phyloP scores from a whole-genome alignment of 2,113 vertebrate genomes.

The Ophthalmolycus amberensis region DNA sequence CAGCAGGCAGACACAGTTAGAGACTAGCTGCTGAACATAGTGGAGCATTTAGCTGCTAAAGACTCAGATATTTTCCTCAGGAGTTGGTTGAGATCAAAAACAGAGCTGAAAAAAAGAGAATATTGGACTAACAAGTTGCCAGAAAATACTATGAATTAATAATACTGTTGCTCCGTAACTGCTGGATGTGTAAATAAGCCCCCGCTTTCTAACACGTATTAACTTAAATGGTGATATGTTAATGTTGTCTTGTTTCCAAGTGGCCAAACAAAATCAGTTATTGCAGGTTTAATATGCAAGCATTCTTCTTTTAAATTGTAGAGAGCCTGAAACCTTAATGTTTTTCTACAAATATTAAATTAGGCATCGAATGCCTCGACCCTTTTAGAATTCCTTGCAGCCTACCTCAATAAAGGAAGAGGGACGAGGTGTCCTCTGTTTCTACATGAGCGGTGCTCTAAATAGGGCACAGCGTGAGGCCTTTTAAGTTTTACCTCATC shows the following conservation, averaged over 20 bases:
- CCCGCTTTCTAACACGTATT: not conserved
- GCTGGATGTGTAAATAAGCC: not conserved
- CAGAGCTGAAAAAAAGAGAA: not conserved
- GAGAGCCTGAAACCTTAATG: not conserved
- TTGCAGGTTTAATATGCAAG: not conserved
- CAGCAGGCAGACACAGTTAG: not conserved
- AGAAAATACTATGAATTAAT: not conserved
- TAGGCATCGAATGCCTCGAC: not conserved
- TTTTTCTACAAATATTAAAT: not conserved
- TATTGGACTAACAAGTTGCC: not conserved
- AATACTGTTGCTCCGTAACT: not conserved
- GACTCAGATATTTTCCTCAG: not conserved
- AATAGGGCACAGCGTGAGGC: constrained; percentile 57
- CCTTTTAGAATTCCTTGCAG: not conserved
- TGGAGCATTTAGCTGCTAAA: not conserved
- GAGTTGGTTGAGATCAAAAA: not conserved
- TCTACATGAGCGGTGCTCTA: constrained; percentile 25
- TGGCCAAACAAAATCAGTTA: not conserved
- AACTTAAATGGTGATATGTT: not conserved
- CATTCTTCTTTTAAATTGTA: not conserved
- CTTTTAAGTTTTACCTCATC: constrained; percentile 60
- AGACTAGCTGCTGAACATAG: not conserved
- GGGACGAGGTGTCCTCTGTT: constrained; percentile 17
- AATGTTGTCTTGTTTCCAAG: not conserved
- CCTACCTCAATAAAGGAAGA: constrained; percentile 6